Conservation (phyloP, 2,113 vertebrate species). For the Tursiops truncatus region DNA sequence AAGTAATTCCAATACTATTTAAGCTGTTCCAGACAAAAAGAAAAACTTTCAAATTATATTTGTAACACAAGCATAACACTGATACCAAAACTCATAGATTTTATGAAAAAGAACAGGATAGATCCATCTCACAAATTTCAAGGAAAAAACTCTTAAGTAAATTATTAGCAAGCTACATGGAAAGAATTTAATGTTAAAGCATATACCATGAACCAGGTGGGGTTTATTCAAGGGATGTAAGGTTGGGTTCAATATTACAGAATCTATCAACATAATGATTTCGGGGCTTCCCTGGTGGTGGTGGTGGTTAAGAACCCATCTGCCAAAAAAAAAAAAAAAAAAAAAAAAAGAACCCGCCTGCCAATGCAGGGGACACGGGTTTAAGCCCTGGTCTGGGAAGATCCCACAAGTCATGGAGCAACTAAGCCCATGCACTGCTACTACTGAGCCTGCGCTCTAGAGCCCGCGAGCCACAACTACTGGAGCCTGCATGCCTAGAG, state of each 20-base stretch:
- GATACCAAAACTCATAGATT: background rate
- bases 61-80: background rate
- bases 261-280: background rate
- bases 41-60: background rate
- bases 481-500: too few relatives aligned
- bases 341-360: too few relatives aligned
- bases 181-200: background rate
- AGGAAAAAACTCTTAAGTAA: background rate
- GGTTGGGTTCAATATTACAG: background rate
- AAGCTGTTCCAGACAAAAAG: background rate
- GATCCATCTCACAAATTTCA: background rate
- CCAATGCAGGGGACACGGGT: too few relatives aligned
- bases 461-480: too few relatives aligned
- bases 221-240: background rate
- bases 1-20: background rate
- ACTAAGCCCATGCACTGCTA: too few relatives aligned
- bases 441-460: too few relatives aligned
- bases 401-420: too few relatives aligned
- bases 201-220: background rate
- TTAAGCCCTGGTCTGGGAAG: too few relatives aligned
- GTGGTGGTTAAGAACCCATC: too few relatives aligned
- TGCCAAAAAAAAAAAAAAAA: too few relatives aligned
- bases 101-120: slow-evolving; percentile 37
- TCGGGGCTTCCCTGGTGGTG: too few relatives aligned
- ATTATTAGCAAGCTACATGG: background rate